Evolutionary conservation across 2,888 invertebrate genomes (phyloP), one percentile per base, ranked within the genome.

Genomic region (Morpho achilles): DNA sequence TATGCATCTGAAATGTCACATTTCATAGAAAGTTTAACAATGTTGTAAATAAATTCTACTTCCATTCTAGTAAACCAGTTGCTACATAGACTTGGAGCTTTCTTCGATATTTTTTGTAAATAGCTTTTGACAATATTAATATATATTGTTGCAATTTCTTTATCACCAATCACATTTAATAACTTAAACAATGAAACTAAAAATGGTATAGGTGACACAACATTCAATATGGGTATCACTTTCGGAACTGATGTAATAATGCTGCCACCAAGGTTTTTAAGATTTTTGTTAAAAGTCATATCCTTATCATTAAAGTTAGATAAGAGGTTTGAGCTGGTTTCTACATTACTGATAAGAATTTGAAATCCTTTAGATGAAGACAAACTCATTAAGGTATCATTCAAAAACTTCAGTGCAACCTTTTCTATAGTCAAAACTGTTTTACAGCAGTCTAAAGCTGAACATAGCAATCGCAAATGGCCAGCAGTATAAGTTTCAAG

Each of bases 61-160:
- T 94, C 94, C 68, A 92, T 87, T 82, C 93, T 93, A 0, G 93
- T 92, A 72, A 93, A 93, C 93, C 93, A 93, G 72, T 93, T 93
- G 49, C 85, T 85, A 59, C 83, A 85, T n/a, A 93, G 77, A 68
- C 81, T 83, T 56, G 84, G 85, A 22, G 67, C 58, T 58, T 65
- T 76, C 22, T 72, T 76, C 7, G 82, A 79, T 10, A 93, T 63
- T 54, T 74, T 76, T 55, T 72, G 75, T 23, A 92, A 72, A 72
- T 93, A 93, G n/a, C 68, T 69, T 58, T 67, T 69, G 53, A 74
- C 79, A 69, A 74, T 83, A 73, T 74, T 73, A 32, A 93, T 67
- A 67, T 91, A 92, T 22, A 67, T 56, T 44, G 80, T 68, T 56
- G 86, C 80, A 10, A 91, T 67, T 72, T 84, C 67, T 64, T 72